Evolutionary conservation across 1,140 invertebrate genomes (phyloP), one percentile per base, ranked within the genome.

Genomic region (Copidosoma floridanum): DNA sequence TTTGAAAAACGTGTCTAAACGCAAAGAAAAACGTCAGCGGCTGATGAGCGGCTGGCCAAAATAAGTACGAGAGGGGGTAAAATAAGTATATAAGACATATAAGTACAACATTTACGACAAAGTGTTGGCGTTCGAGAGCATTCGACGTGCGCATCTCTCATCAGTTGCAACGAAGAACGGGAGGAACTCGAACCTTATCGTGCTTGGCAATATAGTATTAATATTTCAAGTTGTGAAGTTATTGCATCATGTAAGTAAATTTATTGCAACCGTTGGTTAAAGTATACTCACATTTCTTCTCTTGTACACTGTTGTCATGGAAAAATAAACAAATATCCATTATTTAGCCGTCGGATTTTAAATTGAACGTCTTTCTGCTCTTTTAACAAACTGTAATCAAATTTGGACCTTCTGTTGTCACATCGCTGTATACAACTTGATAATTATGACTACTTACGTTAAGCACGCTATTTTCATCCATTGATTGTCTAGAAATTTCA

Each of bases 221-320:
- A n/a, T n/a, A n/a, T n/a, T n/a, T n/a, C 46, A 23, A 59, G 43
- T 50, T 54, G 29, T 51, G 53, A 38, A 11, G 20, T 44, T 46
- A 65, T 68, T 68, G 65, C 65, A 50, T 68, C 57, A 66, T 64
- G 60, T 67, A 53, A 65, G 65, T 64, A 48, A 38, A 64, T 48
- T 12, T 10, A 41, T 1, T 29, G 38, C 16, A 59, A 53, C 44
- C 52, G n/a, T 47, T 43, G 11, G 11, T 21, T 46, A 63, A 56
- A 40, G n/a, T n/a, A 32, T 32, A 32, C 6, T 8, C 6, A n/a
- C 18, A 1, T 29, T 2, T 2, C 20, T 32, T 29, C 20, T 26
- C n/a, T 12, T 24, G 18, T 6, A 2, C 14, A 20, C n/a, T 32
- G 54, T 57, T 57, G 54, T 57, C 54, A 57, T 57, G 54, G 43